These are phyloP conservation scores for Andrena cerasifolii DNA, from an alignment of 1,140 invertebrate genomes.

Conservation along the genomic window DNA sequence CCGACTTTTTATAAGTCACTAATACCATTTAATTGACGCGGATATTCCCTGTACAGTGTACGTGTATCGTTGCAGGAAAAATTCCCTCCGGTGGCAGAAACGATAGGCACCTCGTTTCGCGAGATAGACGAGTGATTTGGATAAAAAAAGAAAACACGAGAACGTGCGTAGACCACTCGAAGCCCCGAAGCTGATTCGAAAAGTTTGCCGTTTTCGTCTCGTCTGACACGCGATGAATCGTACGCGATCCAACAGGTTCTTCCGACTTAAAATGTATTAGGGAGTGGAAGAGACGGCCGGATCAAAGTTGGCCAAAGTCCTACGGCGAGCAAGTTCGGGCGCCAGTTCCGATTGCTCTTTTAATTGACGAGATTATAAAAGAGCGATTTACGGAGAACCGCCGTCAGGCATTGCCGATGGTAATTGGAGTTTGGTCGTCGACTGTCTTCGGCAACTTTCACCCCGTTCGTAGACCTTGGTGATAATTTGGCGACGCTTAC, in stretches of 20 bases:
- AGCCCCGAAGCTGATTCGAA: constrained; percentile 13
- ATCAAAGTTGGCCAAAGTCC: constrained; percentile 60
- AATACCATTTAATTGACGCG: constrained; percentile 14
- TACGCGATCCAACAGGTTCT: constrained; percentile 55
- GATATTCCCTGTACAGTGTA: not conserved
- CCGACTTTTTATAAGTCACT: not conserved
- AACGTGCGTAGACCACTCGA: constrained; percentile 11
- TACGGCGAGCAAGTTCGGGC: constrained; percentile 23
- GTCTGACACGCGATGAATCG: not conserved
- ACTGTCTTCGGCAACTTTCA: constrained; percentile 56
- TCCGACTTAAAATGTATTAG: constrained; percentile 46
- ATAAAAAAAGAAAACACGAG: constrained; percentile 3
- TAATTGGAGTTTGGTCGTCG: constrained; percentile 63
- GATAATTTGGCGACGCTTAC: constrained; percentile 27
- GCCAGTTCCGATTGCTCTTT: constrained; percentile 63
- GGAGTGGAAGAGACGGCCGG: constrained; percentile 24
- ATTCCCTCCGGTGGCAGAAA: not conserved
- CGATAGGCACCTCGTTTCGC: not conserved
- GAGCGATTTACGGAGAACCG: constrained; percentile 48
- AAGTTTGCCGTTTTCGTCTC: not conserved
- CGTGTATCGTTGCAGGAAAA: not conserved
- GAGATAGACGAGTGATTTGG: not conserved
- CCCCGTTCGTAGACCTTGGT: constrained; percentile 41
- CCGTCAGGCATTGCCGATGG: constrained; percentile 23
- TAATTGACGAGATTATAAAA: constrained; percentile 62